Base-by-base conservation (phyloP, 2,797 vertebrate species). In the Macrochelys suwanniensis region DNA sequence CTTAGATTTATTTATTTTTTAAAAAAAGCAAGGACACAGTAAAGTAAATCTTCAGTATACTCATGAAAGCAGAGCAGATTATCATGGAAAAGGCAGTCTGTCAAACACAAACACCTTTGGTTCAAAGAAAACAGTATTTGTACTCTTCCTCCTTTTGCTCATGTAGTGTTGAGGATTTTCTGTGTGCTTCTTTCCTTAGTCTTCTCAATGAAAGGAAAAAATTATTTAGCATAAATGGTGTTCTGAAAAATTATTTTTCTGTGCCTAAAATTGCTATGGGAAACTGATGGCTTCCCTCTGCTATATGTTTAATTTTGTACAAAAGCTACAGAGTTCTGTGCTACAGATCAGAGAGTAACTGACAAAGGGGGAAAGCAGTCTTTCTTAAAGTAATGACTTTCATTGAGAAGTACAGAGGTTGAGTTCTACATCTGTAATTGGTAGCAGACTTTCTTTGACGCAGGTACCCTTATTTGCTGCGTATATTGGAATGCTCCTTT, bases 401-500 rank as follows among this genome's bases (percentile, higher is more conserved):
- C 84, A 94, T 59, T 97, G 85, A 92, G 94, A 97, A 93, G 74
- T 71, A 95, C 45, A 17, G 17, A 85, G 59, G 26, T 42, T 82
- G 50, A 28, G 93, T 94, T 95, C 81, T 78, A 96, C 82, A 88
- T 88, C 76, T 96, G 49, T 56, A 81, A 88, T 53, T 53, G 90
- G 59, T 88, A 79, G 76, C 45, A 19, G 76, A 74, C 93, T 91
- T 61, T 74, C 89, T 95, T 95, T 96, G 87, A 89, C 91, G 59
- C 78, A 74, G 93, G 79, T 89, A 61, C 42, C 92, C 54, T 97
- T 94, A 87, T 94, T 97, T 96, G 85, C 90, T 33, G 9, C 77
- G 81, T 89, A 77, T 81, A 33, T 85, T 96, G 84, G 93, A 95
- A 94, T 76, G 95, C 92, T 45, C 80, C 90, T 96, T 91, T 95